A percentile compares a stretch with the other conserved stretches of the same genome.
These are phyloP conservation scores for Fratercula arctica DNA, from an alignment of 2,797 vertebrate species.

Conservation along the genomic window DNA sequence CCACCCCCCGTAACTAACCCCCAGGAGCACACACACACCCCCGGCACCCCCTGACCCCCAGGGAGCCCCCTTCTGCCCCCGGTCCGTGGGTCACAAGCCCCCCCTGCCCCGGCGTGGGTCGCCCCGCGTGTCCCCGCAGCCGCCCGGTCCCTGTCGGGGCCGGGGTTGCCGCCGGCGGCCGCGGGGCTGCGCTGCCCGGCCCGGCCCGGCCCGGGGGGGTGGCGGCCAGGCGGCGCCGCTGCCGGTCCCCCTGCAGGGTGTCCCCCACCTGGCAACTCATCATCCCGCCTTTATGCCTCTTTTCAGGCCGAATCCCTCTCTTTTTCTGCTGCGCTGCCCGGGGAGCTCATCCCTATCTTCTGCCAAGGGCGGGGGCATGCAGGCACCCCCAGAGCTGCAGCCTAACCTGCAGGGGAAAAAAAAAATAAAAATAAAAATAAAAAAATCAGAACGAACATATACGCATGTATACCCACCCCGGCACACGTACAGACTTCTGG, in stretches of 20 bases:
- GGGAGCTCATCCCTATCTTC: not conserved
- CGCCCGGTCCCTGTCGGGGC: rapidly evolving
- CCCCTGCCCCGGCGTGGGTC: rapidly evolving
- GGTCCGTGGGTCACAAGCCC: not conserved
- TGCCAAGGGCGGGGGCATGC: not conserved
- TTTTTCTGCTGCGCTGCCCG: rapidly evolving
- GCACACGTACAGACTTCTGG: not conserved
- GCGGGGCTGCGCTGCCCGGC: too few species aligned
- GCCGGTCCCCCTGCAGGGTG: too few species aligned
- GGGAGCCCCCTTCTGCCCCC: rapidly evolving
- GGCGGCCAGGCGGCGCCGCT: too few species aligned
- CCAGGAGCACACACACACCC: not conserved
- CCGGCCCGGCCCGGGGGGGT: too few species aligned
- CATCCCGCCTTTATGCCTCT: too few species aligned
- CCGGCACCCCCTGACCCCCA: rapidly evolving
- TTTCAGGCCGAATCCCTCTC: too few species aligned
- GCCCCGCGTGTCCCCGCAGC: rapidly evolving
- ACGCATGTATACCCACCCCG: rapidly evolving
- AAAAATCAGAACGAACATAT: not conserved
- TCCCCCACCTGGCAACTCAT: too few species aligned
- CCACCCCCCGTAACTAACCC: not conserved
- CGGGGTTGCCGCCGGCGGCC: not conserved
- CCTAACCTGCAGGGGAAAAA: not conserved
- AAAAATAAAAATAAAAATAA: not conserved
- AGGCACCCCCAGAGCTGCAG: not conserved